Evolutionary conservation across 2,113 vertebrate genomes (phyloP), one percentile per base, ranked within the genome.

Genomic region (Heteronetta atricapilla): DNA sequence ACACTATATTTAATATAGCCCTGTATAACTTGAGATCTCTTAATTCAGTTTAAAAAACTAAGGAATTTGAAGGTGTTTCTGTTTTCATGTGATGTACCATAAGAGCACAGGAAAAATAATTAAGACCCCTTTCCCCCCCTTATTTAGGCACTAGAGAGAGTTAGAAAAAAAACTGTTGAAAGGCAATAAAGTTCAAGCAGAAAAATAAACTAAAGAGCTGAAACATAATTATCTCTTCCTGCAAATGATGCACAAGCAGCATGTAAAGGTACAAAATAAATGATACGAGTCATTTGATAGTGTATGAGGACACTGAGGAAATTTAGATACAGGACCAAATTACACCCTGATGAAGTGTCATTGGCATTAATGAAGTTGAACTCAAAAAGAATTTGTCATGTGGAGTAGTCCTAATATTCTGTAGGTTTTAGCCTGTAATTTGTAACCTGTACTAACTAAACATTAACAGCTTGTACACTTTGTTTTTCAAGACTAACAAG

Each of bases 131-230:
- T 76, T 52, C 34, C 23, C 17, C 75, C 26, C 23, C 56, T 86
- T 86, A 31, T 74, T 91, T 88, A 78, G 33, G 46, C 42, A 22
- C 26, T 67, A 78, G 31, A 77, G n/a, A 72, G 55, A 72, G 46
- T 46, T 89, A 44, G 52, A 48, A 91, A 48, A 48, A 91, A 93
- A 92, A 88, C 56, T 73, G 86, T 89, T 95, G 86, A 93, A 95
- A 93, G 25, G 31, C 72, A 90, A 84, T 94, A 62, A 94, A 92
- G 25, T 90, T 92, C 62, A 90, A 78, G 80, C 48, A 86, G 92
- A 78, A 92, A 95, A 93, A 93, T 82, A 93, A 95, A 87, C 91
- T 53, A 36, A 91, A 79, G 82, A 82, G 67, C 67, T 86, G 91
- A 80, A 90, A 72, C 23, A 5, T 88, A 94, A 96, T 96, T 95